Conservation (phyloP, 2,888 invertebrate species). For the Eupithecia tripunctaria region DNA sequence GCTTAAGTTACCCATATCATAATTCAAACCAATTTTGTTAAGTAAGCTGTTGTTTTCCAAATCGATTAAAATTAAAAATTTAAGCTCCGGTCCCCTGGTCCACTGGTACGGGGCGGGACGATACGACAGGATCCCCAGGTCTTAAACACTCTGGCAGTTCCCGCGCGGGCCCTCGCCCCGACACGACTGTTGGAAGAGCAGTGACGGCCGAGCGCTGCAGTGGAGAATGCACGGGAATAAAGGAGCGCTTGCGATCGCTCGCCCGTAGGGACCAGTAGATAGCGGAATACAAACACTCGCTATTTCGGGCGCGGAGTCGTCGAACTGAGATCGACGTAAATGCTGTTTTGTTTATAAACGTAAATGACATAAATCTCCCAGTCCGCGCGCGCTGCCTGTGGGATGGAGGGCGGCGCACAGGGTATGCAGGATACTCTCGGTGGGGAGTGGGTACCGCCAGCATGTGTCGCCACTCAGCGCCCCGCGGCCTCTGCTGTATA, state of each 20-base stretch:
- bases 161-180: no score
- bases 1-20: no score
- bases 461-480: slow-evolving; percentile 39
- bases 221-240: no score
- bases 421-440: background rate
- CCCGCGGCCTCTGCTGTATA: background rate
- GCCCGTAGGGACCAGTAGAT: background rate
- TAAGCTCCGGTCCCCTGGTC: no score
- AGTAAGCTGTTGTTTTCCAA: no score
- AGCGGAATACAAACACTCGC: slow-evolving; percentile 14
- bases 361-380: slow-evolving; percentile 10
- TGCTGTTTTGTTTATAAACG: background rate
- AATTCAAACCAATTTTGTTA: no score
- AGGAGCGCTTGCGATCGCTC: background rate
- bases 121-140: no score
- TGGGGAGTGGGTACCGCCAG: no score
- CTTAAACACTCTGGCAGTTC: no score
- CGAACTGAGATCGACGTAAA: slow-evolving; percentile 33
- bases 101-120: no score
- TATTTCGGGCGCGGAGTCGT: slow-evolving; percentile 46
- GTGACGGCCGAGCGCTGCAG: background rate
- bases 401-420: background rate
- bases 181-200: background rate
- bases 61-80: no score
- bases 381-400: background rate